A percentile compares a stretch with the other conserved stretches of the same genome.
Conservation (phyloP, 2,888 invertebrate species). For the Ichneumoninae sp. region DNA sequence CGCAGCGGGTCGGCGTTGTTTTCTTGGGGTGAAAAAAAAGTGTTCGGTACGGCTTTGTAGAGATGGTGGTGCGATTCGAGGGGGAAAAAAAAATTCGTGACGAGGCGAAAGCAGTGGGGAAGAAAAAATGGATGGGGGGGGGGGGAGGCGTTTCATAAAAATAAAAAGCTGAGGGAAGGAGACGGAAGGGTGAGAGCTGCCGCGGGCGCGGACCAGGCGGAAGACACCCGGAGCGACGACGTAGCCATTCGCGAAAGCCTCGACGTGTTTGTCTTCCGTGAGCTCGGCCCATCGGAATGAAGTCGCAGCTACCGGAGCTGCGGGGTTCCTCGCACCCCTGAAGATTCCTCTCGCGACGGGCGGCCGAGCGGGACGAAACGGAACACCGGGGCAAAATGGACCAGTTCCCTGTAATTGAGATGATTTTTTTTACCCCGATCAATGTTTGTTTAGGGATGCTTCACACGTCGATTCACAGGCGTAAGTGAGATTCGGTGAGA, state of each 20-base stretch:
- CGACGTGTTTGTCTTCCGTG: conserved; percentile 74
- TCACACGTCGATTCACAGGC: too few species aligned
- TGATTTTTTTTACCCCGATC: neutral
- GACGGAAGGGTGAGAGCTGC: conserved; percentile 20
- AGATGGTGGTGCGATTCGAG: conserved; percentile 11
- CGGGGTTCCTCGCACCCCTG: conserved; percentile 1
- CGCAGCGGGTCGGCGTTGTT: neutral
- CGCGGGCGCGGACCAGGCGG: conserved; percentile 28
- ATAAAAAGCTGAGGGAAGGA: conserved; percentile 7
- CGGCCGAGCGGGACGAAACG: neutral
- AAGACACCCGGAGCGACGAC: conserved; percentile 64
- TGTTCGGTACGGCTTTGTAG: neutral
- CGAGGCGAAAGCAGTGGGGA: conserved; percentile 38
- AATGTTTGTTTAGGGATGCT: neutral
- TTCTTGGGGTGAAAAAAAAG: conserved; percentile 13
- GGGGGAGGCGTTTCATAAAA: conserved; percentile 6
- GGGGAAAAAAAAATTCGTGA: conserved; percentile 13
- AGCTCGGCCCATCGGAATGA: conserved; percentile 47
- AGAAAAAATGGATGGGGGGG: conserved; percentile 5
- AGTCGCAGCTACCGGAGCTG: conserved; percentile 43
- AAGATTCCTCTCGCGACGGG: neutral
- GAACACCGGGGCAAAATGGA: neutral
- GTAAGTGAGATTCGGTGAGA: too few species aligned
- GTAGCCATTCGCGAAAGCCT: conserved; percentile 75
- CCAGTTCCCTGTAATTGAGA: neutral